Evolutionary conservation across 1,140 invertebrate genomes (phyloP).

Genomic region (Nasonia giraulti): DNA sequence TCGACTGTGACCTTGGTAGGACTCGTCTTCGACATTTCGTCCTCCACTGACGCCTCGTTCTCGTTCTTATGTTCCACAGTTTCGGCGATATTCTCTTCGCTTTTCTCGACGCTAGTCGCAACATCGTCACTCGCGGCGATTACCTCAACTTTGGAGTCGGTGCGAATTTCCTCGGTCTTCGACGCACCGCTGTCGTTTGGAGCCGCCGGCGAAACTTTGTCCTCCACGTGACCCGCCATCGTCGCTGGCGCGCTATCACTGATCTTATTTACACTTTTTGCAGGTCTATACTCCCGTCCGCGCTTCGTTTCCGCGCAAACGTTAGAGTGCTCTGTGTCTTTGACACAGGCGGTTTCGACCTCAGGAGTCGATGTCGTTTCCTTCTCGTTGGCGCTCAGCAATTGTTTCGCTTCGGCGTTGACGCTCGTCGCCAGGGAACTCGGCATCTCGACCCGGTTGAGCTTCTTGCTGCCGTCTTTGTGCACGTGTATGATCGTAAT

Average conservation of each 20-base stretch:
- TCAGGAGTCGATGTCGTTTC: not conserved
- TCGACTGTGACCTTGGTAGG: not conserved
- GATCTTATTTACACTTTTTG: not conserved
- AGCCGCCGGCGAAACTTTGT: not conserved
- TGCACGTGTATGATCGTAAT: slow-evolving; percentile 43
- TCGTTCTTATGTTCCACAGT: too few species aligned
- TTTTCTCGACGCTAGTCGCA: not conserved
- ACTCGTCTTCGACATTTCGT: not conserved
- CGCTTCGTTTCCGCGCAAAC: not conserved
- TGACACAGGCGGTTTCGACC: too few species aligned
- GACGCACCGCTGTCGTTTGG: not conserved
- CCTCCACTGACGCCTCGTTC: not conserved
- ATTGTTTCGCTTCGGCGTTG: not conserved
- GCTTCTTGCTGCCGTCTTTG: slow-evolving; percentile 34
- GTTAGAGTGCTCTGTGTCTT: not conserved
- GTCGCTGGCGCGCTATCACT: not conserved
- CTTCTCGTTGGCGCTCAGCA: not conserved
- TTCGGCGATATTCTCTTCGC: not conserved
- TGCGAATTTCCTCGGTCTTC: not conserved
- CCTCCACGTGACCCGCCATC: not conserved
- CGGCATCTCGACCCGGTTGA: slow-evolving; percentile 30
- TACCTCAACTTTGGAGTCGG: not conserved
- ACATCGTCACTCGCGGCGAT: not conserved
- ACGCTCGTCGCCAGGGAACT: not conserved
- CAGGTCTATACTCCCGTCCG: not conserved